A percentile compares a stretch with the other conserved stretches of the same genome.
Evolutionary conservation across 2,888 invertebrate species (phyloP).

Genomic region (Esperia sulphurella): DNA sequence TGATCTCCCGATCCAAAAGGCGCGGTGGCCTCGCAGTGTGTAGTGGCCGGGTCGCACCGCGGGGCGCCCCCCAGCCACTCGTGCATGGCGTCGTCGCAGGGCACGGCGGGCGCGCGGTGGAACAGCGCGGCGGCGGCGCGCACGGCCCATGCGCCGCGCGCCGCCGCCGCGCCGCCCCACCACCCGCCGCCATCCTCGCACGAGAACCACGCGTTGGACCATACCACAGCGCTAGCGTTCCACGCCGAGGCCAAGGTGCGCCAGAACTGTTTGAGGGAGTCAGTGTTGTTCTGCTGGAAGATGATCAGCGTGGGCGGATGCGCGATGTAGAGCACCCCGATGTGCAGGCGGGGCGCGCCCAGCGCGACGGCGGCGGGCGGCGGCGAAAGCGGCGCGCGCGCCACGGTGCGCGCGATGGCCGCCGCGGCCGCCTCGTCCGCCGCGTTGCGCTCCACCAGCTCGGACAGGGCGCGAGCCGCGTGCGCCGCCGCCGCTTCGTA

Average conservation of each 20-base stretch:
- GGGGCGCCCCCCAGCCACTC: slow-evolving; percentile 82
- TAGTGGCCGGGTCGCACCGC: slow-evolving; percentile 52
- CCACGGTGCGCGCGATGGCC: slow-evolving; percentile 63
- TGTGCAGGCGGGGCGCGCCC: slow-evolving; percentile 72
- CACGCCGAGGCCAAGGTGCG: slow-evolving; percentile 70
- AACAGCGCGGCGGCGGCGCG: slow-evolving; percentile 82
- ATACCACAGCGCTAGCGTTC: slow-evolving; percentile 66
- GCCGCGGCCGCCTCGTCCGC: slow-evolving; percentile 62
- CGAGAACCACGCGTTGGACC: slow-evolving; percentile 72
- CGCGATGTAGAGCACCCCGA: slow-evolving; percentile 67
- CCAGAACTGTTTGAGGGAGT: slow-evolving; percentile 76
- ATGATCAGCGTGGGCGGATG: slow-evolving; percentile 57
- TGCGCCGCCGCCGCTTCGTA: slow-evolving; percentile 66
- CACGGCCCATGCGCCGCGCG: slow-evolving; percentile 54
- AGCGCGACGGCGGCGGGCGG: slow-evolving; percentile 69
- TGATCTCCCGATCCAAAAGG: slow-evolving; percentile 34
- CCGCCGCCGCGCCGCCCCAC: slow-evolving; percentile 72
- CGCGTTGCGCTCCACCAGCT: slow-evolving; percentile 62
- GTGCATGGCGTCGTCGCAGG: slow-evolving; percentile 84
- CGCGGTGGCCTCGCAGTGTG: slow-evolving; percentile 59
- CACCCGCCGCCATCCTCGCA: slow-evolving; percentile 59
- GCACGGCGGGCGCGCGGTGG: slow-evolving; percentile 81
- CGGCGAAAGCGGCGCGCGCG: slow-evolving; percentile 55
- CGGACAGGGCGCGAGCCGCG: slow-evolving; percentile 67
- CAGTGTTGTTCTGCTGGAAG: slow-evolving; percentile 72